Evolutionary conservation across 2,888 invertebrate species (phyloP).

Genomic region (Leucophenga maculata): DNA sequence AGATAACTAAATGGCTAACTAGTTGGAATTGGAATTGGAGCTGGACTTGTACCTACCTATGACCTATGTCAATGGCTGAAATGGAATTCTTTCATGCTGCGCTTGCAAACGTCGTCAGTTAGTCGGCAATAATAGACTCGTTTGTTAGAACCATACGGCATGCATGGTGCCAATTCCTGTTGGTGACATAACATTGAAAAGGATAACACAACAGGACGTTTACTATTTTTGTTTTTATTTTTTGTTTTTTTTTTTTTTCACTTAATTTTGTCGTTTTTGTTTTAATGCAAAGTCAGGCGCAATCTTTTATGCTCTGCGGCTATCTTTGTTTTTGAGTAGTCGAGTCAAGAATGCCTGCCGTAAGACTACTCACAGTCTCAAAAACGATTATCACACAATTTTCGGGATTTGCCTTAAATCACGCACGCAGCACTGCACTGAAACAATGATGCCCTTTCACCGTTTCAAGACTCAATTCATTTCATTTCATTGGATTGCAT

Average conservation of each 20-base stretch:
- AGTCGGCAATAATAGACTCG: no score
- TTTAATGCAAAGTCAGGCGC: not conserved
- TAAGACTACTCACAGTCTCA: conserved; percentile 26
- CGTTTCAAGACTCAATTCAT: not conserved
- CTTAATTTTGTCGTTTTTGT: not conserved
- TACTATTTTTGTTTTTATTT: not conserved
- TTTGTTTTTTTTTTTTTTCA: no score
- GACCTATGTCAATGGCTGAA: no score
- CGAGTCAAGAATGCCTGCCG: conserved; percentile 35
- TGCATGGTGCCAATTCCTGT: not conserved
- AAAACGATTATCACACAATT: conserved; percentile 60
- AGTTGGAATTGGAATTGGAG: no score
- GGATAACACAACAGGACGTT: conserved; percentile 9
- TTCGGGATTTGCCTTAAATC: conserved; percentile 62
- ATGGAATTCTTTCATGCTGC: not conserved
- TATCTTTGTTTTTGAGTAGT: no score
- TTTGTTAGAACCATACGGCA: no score
- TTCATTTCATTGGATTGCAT: conserved; percentile 7
- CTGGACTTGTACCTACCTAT: no score
- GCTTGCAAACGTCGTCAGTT: no score
- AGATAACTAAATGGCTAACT: conserved; percentile 30
- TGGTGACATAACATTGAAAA: conserved; percentile 47
- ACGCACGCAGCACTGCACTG: conserved; percentile 47
- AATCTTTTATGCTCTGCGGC: no score
- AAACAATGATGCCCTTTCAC: conserved; percentile 3